Evolutionary conservation across 1,140 invertebrate genomes (phyloP), one percentile per base, ranked within the genome.

Genomic region (Camponotus floridanus): DNA sequence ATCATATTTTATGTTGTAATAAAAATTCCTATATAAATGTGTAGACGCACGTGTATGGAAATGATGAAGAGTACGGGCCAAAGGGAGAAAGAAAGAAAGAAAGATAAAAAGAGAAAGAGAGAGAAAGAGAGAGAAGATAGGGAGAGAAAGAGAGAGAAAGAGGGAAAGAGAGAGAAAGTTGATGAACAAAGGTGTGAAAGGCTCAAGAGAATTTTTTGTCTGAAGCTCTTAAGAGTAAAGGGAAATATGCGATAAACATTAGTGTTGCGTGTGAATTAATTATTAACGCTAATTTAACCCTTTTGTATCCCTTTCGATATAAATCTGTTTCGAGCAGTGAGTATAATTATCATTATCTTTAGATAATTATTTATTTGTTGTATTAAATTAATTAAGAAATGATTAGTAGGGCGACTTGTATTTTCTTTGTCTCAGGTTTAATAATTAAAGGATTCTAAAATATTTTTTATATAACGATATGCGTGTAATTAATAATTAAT

Each of bases 271-370:
- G n/a, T 70, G 15, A 80, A 68, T 71, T 70, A 71, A 76, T 64
- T 76, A 48, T 80, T 68, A 80, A 55, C 36, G 21, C 48, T 55
- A 57, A 80, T 68, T 80, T 57, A 42, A 70, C 7, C 8, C 36
- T 6, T 70, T 57, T 71, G 7, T 42, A 55, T 6, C 6, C 3
- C 11, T 70, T 68, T 70, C 8, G 2, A 55, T 6, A 39, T 26
- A 7, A 79, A 45, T 36, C 6, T 36, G 7, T 67, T 79, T 67
- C 21, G 11, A 51, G 51, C 31, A 39, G 1, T 68, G 2, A n/a
- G 9, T 65, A 65, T 8, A 55, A 51, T 79, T 36, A 78, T 65
- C 6, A 21, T 18, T 7, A 18, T 26, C 11, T 59, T 39, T 26
- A 5, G 6, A 36, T 73, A 13, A 39, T 59, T 36, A 39, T 59